Evolutionary conservation across 2,888 invertebrate species (phyloP), one percentile per base, ranked within the genome.

Genomic region (Chymomyza amoena): DNA sequence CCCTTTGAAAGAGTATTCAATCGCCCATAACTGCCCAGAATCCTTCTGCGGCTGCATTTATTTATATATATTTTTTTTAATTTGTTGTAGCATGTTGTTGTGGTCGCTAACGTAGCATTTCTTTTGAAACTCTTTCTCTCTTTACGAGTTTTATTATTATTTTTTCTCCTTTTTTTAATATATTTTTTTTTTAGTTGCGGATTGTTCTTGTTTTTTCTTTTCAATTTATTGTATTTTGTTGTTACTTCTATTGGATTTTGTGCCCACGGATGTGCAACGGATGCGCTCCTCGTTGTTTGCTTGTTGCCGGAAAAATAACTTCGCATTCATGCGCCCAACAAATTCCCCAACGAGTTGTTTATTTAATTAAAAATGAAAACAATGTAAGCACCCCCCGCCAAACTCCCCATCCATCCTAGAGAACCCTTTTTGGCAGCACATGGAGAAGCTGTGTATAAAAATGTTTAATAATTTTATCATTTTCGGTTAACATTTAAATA

Each of bases 341-440:
- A 66, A 74, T 76, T 82, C 73, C 70, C 74, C 61, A 71, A 67
- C 71, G 74, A 69, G 68, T 79, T 73, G 76, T 82, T 83, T 76
- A 85, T 83, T 82, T 85, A 83, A 85, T 83, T 83, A 83, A 85
- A 77, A 85, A 77, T 68, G 71, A 72, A 76, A 81, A 76, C 78
- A 83, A 77, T 80, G 72, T 73, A 61, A 28, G 32, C 13, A n/a
- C 25, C 16, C 63, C 57, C 61, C 20, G 25, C 36, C 56, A 16
- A 32, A 9, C 45, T 25, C 25, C 10, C 51, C 20, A 4, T 7
- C 4, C 18, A 13, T 10, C 56, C 6, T 13, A 36, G 4, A 36
- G 6, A 28, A n/a, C 39, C 15, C 39, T 61, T 39, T 32, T 36
- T 7, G 59, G 20, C 28, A 7, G 20, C 39, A 45, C 39, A 45